phyloP scores from a whole-genome alignment of 2,888 invertebrate genomes.

The Drosophila subquinaria region DNA sequence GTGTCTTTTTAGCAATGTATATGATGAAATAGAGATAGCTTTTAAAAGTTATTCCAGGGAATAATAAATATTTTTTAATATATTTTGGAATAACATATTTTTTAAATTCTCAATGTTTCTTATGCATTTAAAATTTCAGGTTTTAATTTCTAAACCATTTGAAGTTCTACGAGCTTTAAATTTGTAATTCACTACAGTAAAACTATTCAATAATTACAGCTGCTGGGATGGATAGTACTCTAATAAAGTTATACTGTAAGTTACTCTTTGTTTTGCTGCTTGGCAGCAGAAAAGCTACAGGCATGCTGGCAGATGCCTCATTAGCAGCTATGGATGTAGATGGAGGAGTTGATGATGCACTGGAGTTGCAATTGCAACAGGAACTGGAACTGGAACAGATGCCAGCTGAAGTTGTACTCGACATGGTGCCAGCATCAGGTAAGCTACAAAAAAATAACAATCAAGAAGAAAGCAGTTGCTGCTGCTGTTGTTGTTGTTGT shows the following conservation, averaged over 20 bases:
- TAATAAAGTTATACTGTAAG: slow-evolving; percentile 1
- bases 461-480: neutral
- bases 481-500: slow-evolving; percentile 8
- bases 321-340: slow-evolving; percentile 37
- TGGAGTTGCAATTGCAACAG: slow-evolving; percentile 20
- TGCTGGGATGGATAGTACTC: neutral
- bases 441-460: slow-evolving; percentile 28
- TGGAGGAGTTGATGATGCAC: slow-evolving; percentile 6
- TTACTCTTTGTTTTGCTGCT: slow-evolving; percentile 10
- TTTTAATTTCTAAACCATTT: too few relatives aligned
- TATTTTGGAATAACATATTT: too few relatives aligned
- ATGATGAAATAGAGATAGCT: too few relatives aligned
- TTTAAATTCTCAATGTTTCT: too few relatives aligned
- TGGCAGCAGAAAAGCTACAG: slow-evolving; percentile 9
- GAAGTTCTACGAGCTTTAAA: neutral
- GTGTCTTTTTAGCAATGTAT: too few relatives aligned
- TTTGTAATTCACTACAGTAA: neutral
- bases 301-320: slow-evolving; percentile 46
- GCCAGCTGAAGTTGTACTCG: slow-evolving; percentile 52
- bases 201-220: neutral
- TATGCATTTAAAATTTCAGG: too few relatives aligned
- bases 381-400: slow-evolving; percentile 25
- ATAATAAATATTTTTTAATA: too few relatives aligned
- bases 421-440: slow-evolving; percentile 63
- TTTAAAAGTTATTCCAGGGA: too few relatives aligned